phyloP scores from a whole-genome alignment of 2,888 invertebrate genomes.

The Tenodera sinensis region DNA sequence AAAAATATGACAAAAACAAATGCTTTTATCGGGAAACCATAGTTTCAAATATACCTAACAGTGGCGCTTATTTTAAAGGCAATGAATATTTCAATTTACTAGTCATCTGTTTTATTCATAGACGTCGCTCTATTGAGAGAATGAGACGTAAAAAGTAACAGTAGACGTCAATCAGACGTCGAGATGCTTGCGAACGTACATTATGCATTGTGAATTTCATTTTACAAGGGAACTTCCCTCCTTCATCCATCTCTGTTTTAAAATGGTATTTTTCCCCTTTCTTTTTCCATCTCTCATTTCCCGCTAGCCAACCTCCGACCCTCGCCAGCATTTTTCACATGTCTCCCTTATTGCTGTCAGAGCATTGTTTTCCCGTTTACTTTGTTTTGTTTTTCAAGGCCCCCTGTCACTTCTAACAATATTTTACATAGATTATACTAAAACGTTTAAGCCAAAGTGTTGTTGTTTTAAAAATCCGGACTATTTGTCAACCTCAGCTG shows the following conservation, averaged over 20 bases:
- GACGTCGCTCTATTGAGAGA: not conserved
- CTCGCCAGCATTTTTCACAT: not conserved
- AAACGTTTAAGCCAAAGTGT: not conserved
- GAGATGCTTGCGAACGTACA: not conserved
- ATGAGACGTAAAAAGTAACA: not conserved
- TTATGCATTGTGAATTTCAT: not conserved
- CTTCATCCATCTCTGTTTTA: not conserved
- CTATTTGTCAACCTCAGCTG: not conserved
- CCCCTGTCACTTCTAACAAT: not conserved
- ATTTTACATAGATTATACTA: not conserved
- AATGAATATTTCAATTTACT: not conserved
- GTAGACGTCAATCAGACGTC: not conserved
- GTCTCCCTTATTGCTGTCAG: not conserved
- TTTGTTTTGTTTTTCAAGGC: not conserved
- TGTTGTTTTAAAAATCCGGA: not conserved
- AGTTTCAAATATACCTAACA: not conserved
- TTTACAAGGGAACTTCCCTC: not conserved
- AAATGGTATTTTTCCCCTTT: constrained; percentile 9
- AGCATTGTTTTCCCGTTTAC: not conserved
- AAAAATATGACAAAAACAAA: not conserved
- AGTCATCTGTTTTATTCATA: not conserved
- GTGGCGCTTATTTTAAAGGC: not conserved
- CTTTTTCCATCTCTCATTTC: not conserved
- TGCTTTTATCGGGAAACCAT: not conserved
- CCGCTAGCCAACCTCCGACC: not conserved